Evolutionary conservation across 2,113 vertebrate genomes (phyloP), one percentile per base, ranked within the genome.

Genomic region (Amblyornis subalaris): DNA sequence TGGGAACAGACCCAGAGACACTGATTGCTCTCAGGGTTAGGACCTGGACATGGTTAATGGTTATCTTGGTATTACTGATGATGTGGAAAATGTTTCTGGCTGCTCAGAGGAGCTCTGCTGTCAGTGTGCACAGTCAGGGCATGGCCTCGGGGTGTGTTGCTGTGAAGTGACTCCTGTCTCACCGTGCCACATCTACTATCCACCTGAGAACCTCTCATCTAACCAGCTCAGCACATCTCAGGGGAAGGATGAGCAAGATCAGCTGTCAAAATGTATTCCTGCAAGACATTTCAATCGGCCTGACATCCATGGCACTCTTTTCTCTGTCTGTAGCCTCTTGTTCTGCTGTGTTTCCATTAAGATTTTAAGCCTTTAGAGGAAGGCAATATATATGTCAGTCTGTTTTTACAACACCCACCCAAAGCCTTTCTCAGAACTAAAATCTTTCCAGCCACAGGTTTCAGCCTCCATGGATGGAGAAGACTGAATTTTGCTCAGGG

Each of bases 171-270:
- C 53, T 78, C 53, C 47, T 87, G 62, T 79, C 79, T 92, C 60
- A 86, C 54, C 0, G 0, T 62, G 24, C 51, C 60, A 84, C 58
- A 42, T 51, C 31, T 6, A 58, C 45, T 29, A 18, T 35, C 80
- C 69, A 86, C 69, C 69, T 58, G 72, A 96, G 79, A 88, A 65
- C 36, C 29, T 42, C 64, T 86, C 67, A 84, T 77, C 50, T 76
- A 81, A 62, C 13, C 25, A 80, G 12, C 54, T 35, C 0, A 2
- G 85, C 64, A 44, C 35, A 31, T 80, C 89, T 83, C 67, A 54
- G 24, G 58, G 67, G 60, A 86, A 89, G 42, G 47, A 74, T 66
- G 80, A 90, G 60, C 76, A 94, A 92, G 91, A 95, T 90, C 72
- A 86, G 47, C 76, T 95, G 93, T 62, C 91, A 80, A 83, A 82